A percentile compares a stretch with the other conserved stretches of the same genome.
Evolutionary conservation across 2,888 invertebrate genomes (phyloP).

Genomic region (Scaptomyza polygonia): DNA sequence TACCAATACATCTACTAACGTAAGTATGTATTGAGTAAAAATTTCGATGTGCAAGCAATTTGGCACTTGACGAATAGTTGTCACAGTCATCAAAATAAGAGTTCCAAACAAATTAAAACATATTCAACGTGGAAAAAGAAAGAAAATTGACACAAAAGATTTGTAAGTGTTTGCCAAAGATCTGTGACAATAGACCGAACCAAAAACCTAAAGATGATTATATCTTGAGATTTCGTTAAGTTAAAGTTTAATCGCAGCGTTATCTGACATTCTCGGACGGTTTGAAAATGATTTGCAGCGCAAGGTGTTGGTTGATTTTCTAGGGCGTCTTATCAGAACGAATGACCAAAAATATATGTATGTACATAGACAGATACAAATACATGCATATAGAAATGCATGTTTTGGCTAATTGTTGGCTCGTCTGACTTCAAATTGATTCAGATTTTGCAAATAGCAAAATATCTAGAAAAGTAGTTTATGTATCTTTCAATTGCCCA

Average conservation of each 20-base stretch:
- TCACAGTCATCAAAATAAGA: not conserved
- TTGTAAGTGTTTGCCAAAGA: too few species aligned
- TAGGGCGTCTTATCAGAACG: slow-evolving; percentile 35
- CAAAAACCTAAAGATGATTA: too few species aligned
- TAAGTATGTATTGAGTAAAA: slow-evolving; percentile 19
- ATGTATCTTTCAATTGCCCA: not conserved
- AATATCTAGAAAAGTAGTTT: slow-evolving; percentile 4
- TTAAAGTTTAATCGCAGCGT: slow-evolving; percentile 34
- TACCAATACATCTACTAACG: slow-evolving; percentile 17
- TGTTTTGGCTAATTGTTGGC: slow-evolving; percentile 33
- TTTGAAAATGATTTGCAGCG: slow-evolving; percentile 32
- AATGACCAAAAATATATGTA: slow-evolving; percentile 43
- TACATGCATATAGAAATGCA: not conserved
- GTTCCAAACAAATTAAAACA: not conserved
- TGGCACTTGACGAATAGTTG: slow-evolving; percentile 53
- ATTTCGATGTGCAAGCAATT: slow-evolving; percentile 62
- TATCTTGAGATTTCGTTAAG: too few species aligned
- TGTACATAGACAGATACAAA: not conserved
- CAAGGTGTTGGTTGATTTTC: slow-evolving; percentile 35
- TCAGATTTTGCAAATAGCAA: slow-evolving; percentile 8
- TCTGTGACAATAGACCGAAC: too few species aligned
- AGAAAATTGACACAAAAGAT: slow-evolving; percentile 6
- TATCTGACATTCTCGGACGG: slow-evolving; percentile 51
- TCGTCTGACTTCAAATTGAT: slow-evolving; percentile 49
- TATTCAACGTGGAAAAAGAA: not conserved